phyloP scores from a whole-genome alignment of 2,888 invertebrate species.

The Gari tellinella region DNA sequence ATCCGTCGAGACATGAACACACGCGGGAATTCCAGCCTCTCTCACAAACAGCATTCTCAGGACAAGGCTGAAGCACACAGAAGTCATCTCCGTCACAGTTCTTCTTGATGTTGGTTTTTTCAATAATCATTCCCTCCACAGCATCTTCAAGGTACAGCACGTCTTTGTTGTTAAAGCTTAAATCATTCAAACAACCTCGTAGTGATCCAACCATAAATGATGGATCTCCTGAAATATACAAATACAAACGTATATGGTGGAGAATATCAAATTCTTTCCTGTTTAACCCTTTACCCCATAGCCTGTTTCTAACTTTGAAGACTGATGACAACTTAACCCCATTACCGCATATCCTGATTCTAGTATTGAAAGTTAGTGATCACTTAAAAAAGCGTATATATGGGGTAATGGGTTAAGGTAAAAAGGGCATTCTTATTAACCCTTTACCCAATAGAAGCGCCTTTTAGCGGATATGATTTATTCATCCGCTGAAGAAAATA shows the following conservation, averaged over 20 bases:
- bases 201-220: slow-evolving; percentile 68
- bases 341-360: too few species aligned
- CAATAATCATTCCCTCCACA: slow-evolving; percentile 48
- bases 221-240: slow-evolving; percentile 70
- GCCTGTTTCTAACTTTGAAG: too few species aligned
- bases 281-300: too few species aligned
- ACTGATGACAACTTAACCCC: too few species aligned
- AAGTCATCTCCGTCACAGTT: slow-evolving; percentile 76
- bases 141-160: slow-evolving; percentile 28
- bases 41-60: slow-evolving; percentile 71
- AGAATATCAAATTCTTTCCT: neutral
- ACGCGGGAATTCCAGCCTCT: slow-evolving; percentile 75
- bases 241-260: too few species aligned
- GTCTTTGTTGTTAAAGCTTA: slow-evolving; percentile 69
- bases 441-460: too few species aligned
- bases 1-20: slow-evolving; percentile 78
- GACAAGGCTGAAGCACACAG: slow-evolving; percentile 74
- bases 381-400: too few species aligned
- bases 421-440: too few species aligned
- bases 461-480: too few species aligned
- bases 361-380: too few species aligned
- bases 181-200: slow-evolving; percentile 77
- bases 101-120: slow-evolving; percentile 41
- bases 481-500: too few species aligned
- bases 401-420: too few species aligned